Conservation (phyloP, 2,888 invertebrate genomes). For the Pimpla rufipes region DNA sequence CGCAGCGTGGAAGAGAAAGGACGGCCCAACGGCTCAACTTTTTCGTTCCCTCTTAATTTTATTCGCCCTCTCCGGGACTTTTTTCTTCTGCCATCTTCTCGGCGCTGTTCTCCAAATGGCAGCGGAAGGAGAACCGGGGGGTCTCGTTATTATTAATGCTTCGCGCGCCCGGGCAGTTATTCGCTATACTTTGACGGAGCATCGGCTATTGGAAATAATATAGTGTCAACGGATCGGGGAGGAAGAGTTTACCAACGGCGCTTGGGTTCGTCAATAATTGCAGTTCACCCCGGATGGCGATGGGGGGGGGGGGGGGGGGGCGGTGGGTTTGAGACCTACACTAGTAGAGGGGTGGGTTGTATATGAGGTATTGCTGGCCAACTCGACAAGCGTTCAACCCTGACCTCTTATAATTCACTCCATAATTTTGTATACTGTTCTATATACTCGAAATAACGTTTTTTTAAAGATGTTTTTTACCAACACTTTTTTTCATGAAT, state of each 20-base stretch:
- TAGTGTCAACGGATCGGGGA: conserved; percentile 60
- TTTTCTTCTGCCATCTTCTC: conserved; percentile 18
- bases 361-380: too few relatives aligned
- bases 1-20: conserved; percentile 49
- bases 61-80: conserved; percentile 5
- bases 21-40: conserved; percentile 57
- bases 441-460: too few relatives aligned
- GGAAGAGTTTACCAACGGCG: conserved; percentile 57
- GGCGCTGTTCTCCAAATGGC: conserved; percentile 6
- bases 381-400: too few relatives aligned
- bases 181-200: conserved; percentile 48
- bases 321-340: background rate
- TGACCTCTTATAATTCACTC: too few relatives aligned
- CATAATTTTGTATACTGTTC: too few relatives aligned
- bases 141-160: conserved; percentile 46
- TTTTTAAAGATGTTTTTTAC: too few relatives aligned
- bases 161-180: conserved; percentile 30
- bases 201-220: conserved; percentile 67
- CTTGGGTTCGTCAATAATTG: conserved; percentile 67
- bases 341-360: background rate
- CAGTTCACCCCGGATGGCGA: conserved; percentile 46
- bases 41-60: conserved; percentile 35
- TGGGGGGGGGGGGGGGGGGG: background rate
- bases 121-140: background rate
- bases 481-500: too few relatives aligned